These are phyloP conservation scores for Drosophila simulans DNA, from an alignment of 1,140 invertebrate genomes.

Conservation along the genomic window DNA sequence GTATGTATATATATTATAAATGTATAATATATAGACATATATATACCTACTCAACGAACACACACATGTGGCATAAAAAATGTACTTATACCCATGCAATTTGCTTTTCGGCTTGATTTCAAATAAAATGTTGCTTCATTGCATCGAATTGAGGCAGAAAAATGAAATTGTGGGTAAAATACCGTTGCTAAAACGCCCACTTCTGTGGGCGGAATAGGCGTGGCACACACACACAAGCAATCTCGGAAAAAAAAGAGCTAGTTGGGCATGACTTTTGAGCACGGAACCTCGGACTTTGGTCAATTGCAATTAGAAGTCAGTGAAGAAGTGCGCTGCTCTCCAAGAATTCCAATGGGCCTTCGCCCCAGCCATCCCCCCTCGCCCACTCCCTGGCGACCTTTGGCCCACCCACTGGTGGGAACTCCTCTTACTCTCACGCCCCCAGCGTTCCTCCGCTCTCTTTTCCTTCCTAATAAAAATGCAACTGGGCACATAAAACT, in stretches of 20 bases:
- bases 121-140: constrained; percentile 81
- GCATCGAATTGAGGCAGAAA: constrained; percentile 77
- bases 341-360: constrained; percentile 47
- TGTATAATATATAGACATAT: not conserved
- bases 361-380: not conserved
- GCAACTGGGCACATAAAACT: constrained; percentile 52
- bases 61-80: not conserved
- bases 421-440: not conserved
- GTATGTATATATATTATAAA: constrained; percentile 4
- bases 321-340: constrained; percentile 42
- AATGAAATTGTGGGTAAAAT: constrained; percentile 29
- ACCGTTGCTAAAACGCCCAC: not conserved
- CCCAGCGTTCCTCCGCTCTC: not conserved
- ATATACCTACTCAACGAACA: not conserved
- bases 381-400: not conserved
- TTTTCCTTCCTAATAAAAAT: constrained; percentile 41
- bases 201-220: constrained; percentile 1
- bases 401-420: not conserved
- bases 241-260: not conserved
- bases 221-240: constrained; percentile 8
- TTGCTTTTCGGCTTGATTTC: constrained; percentile 79
- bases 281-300: constrained; percentile 55
- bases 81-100: constrained; percentile 51
- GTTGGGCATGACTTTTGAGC: constrained; percentile 25
- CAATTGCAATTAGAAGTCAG: constrained; percentile 79